Evolutionary conservation across 1,140 invertebrate species (phyloP), one percentile per base, ranked within the genome.

Genomic region (Drosophila biarmipes): DNA sequence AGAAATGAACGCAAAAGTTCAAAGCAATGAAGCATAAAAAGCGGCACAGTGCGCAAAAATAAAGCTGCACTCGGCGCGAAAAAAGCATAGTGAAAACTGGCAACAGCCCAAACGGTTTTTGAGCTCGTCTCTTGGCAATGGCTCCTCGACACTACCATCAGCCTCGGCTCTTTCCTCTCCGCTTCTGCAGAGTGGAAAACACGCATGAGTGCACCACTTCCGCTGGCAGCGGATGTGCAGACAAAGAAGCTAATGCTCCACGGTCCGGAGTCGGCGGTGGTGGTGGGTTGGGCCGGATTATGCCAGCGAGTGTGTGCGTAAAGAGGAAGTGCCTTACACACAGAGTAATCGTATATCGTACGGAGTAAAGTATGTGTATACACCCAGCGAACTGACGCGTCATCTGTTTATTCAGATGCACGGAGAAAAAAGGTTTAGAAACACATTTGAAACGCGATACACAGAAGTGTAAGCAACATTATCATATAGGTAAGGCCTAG

Each of bases 191-290:
- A 80, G 62, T 64, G 49, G 64, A 76, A 81, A 72, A 45, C 78
- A 90, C 77, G 87, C 87, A 76, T 90, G 79, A 90, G 80, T 90
- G 87, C 79, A 80, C 67, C 73, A 90, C 87, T 90, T 90, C 87
- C 87, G 87, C 27, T 90, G 45, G 38, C 15, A 90, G 54, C 89
- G 87, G 87, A 90, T 80, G 76, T 84, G 51, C 45, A 49, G 73
- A 89, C 85, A 87, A 87, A 87, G 84, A 73, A 78, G 72, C 56
- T 69, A 71, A 71, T 71, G 67, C 67, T 69, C 51, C 46, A 42
- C 29, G 24, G 55, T 45, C 69, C 61, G 71, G 71, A 67, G 62
- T 54, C 75, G 52, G 38, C 52, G 66, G 55, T 59, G 53, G 54
- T 72, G 54, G 58, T 55, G 43, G 40, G 54, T 40, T 61, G 68